Percentiles rank a stretch among this genome's conserved stretches.
Evolutionary conservation across 2,113 vertebrate genomes (phyloP).

Genomic region (Trinectes maculatus): DNA sequence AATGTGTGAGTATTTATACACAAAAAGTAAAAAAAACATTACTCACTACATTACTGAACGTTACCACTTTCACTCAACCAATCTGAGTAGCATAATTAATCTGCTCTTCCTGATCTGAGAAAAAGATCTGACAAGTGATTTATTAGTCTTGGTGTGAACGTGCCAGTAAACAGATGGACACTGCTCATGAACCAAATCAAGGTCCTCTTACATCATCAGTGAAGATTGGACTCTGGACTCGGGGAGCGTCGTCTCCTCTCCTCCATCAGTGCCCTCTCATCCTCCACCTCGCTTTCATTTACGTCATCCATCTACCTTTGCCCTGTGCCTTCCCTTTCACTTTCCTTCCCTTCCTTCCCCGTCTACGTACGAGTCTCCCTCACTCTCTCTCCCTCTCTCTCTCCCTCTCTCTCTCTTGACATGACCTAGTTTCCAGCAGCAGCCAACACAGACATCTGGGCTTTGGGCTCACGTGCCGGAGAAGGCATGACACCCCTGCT

Average conservation of each 20-base stretch:
- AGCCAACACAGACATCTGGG: conserved; percentile 73
- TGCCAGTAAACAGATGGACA: neutral
- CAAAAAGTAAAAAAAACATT: too few species aligned
- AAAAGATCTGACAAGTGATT: neutral
- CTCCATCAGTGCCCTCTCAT: neutral
- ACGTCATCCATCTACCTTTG: neutral
- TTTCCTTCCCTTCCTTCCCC: neutral
- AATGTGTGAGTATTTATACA: neutral
- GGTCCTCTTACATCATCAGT: neutral
- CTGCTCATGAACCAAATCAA: neutral
- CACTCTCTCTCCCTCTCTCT: neutral
- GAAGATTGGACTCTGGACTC: neutral
- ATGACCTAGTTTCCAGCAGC: conserved; percentile 71
- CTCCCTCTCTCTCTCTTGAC: conserved; percentile 15
- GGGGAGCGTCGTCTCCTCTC: neutral
- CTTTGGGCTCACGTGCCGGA: conserved; percentile 66
- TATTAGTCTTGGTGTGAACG: neutral
- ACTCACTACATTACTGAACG: too few species aligned
- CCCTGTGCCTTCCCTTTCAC: neutral
- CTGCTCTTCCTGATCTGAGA: too few species aligned
- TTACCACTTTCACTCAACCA: too few species aligned
- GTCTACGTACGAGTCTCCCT: neutral
- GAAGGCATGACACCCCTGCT: conserved; percentile 63
- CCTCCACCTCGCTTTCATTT: neutral
- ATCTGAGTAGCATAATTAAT: too few species aligned